Evolutionary conservation across 2,797 vertebrate genomes (phyloP), one percentile per base, ranked within the genome.

Genomic region (Acanthurus lineatus): DNA sequence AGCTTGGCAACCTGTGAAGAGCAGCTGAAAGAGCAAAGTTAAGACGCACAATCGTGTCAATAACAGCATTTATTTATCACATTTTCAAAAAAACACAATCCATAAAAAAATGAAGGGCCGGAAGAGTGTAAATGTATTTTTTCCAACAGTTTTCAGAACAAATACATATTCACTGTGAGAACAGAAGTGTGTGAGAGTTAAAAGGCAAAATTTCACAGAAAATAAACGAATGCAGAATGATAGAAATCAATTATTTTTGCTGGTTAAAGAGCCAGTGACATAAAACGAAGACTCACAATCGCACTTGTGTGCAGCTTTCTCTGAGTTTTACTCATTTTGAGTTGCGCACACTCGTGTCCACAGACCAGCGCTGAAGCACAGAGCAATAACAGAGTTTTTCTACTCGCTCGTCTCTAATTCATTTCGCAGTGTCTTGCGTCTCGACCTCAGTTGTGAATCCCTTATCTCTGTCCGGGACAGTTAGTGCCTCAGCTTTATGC

Each of bases 321-420:
- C 16, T 76, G 52, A 53, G 6, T 56, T 75, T 64, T 5, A 35
- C 64, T 56, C 28, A 54, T 60, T 40, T 49, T 64, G 40, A 52
- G 54, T 52, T 0, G 1, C 35, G 70, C 61, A 42, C 22, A 12
- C 40, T 45, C 25, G 49, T 5, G 54, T 8, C 9, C n/a, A 25
- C 32, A 32, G 32, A 32, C 32, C 32, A 32, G 32, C 32, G 32
- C 32, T 32, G 32, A 4, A 5, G 32, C 32, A 32, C 32, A 32
- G 32, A 32, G 32, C 32, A 32, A 32, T 32, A 32, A 32, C 32
- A 32, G 25, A 61, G 38, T 62, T 62, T 10, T n/a, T 75, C 56
- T 51, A 76, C 58, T 44, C 67, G 54, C 61, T 57, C 69, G n/a
- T 42, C 66, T 49, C 44, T 53, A 35, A 22, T 62, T 65, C 8